Evolutionary conservation across 2,797 vertebrate genomes (phyloP).

Genomic region (Pteropus rufus): DNA sequence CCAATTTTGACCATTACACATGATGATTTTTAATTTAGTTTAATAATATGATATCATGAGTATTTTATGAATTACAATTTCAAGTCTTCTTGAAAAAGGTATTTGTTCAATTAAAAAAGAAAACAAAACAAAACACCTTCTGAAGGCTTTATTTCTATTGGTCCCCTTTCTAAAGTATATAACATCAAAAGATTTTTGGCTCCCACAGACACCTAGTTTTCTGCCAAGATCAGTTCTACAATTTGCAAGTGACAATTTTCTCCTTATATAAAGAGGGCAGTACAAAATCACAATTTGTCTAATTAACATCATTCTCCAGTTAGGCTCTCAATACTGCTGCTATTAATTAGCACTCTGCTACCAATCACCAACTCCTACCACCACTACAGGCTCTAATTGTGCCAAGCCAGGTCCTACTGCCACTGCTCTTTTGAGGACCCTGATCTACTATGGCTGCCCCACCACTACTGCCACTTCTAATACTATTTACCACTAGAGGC

Average conservation of each 20-base stretch:
- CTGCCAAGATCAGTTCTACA: conserved; percentile 33
- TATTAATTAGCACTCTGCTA: conserved; percentile 28
- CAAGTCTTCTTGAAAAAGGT: background rate
- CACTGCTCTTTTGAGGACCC: background rate
- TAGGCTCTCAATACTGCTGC: background rate
- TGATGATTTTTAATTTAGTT: background rate
- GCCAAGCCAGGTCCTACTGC: background rate
- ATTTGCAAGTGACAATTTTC: conserved; percentile 25
- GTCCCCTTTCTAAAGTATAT: background rate
- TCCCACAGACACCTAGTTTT: background rate
- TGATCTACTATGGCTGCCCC: background rate
- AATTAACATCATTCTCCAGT: conserved; percentile 26
- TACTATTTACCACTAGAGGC: background rate
- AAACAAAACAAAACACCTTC: background rate
- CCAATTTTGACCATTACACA: background rate
- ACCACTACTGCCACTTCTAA: background rate
- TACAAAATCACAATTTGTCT: conserved; percentile 37
- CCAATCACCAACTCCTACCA: background rate
- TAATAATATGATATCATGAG: background rate
- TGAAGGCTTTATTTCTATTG: background rate
- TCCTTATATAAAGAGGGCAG: background rate
- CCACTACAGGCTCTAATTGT: background rate
- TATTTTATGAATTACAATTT: background rate
- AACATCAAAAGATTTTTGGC: background rate
- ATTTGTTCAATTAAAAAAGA: background rate